Evolutionary conservation across 2,113 vertebrate species (phyloP).

Genomic region (Charina bottae): DNA sequence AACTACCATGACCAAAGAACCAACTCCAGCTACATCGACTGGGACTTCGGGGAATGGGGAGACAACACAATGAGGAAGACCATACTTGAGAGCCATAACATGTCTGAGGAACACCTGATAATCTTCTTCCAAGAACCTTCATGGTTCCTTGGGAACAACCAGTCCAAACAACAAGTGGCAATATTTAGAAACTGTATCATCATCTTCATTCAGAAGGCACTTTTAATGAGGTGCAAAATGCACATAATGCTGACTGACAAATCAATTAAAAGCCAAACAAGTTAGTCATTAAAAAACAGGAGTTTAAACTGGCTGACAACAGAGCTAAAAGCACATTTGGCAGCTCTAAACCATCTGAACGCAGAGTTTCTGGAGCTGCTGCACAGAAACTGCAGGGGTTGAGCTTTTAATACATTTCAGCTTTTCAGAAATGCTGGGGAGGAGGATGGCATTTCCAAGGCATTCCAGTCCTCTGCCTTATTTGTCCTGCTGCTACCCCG

Average conservation of each 20-base stretch:
- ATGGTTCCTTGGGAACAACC: not conserved
- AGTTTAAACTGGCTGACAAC: not conserved
- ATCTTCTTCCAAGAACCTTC: not conserved
- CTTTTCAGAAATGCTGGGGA: conserved; percentile 2
- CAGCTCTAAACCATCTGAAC: conserved; percentile 37
- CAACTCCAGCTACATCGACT: not conserved
- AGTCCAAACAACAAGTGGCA: not conserved
- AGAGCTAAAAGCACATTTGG: conserved; percentile 58
- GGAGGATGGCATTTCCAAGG: not conserved
- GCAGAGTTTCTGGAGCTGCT: conserved; percentile 37
- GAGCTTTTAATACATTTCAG: conserved; percentile 35
- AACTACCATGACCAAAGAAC: not conserved
- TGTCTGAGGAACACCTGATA: not conserved
- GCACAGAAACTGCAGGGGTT: conserved; percentile 3
- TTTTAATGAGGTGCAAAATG: not conserved
- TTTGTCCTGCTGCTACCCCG: conserved; percentile 27
- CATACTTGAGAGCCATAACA: not conserved
- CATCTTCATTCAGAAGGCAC: not conserved
- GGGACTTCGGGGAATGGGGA: not conserved
- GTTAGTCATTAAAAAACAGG: not conserved
- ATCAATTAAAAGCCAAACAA: not conserved
- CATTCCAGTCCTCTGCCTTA: conserved; percentile 43
- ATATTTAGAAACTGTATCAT: not conserved
- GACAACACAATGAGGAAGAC: not conserved
- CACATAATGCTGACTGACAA: not conserved